Conservation (phyloP, 2,113 vertebrate species). For the Mobula hypostoma region DNA sequence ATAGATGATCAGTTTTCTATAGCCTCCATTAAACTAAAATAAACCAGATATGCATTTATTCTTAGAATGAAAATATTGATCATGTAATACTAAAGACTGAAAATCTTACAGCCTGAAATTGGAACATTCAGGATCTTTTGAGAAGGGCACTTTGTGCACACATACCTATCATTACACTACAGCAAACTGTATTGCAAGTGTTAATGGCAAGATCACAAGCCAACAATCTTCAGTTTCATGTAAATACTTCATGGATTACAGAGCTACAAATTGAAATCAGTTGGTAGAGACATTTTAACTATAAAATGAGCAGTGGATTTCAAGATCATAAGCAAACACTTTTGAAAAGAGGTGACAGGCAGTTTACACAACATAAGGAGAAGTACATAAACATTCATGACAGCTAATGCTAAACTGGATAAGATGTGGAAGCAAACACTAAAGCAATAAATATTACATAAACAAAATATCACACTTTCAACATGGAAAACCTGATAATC, state of each 20-base stretch:
- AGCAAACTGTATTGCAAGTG: constrained; percentile 1
- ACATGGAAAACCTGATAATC: not conserved
- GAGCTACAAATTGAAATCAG: constrained; percentile 14
- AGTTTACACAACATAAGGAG: not conserved
- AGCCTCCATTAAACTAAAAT: not conserved
- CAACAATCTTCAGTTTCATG: constrained; percentile 27
- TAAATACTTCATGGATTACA: constrained; percentile 17
- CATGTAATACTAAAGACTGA: not conserved
- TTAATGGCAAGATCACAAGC: constrained; percentile 20
- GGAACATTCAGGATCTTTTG: not conserved
- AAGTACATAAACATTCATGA: not conserved
- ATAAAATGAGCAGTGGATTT: not conserved
- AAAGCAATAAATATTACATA: not conserved
- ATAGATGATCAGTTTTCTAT: not conserved
- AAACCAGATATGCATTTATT: not conserved
- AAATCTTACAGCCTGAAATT: not conserved
- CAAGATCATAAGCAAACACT: not conserved
- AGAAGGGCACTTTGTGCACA: not conserved
- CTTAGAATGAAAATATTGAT: not conserved
- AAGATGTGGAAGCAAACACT: not conserved
- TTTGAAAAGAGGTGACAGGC: not conserved
- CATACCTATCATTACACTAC: constrained; percentile 29
- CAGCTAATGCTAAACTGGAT: not conserved
- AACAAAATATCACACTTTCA: not conserved
- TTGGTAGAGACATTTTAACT: not conserved